phyloP scores from a whole-genome alignment of 2,888 invertebrate species.

The Aphidoletes aphidimyza region DNA sequence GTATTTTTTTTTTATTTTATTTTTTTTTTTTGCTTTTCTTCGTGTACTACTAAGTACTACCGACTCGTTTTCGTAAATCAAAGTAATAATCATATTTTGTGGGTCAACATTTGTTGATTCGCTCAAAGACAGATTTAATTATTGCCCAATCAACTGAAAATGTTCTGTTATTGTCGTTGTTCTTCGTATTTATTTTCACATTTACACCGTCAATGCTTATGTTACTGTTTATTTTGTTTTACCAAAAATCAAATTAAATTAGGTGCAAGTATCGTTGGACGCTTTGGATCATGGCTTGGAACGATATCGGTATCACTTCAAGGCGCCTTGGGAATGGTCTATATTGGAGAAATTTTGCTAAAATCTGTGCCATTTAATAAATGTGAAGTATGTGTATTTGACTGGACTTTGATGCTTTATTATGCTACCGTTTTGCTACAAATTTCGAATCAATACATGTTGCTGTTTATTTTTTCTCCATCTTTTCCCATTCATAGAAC shows the following conservation, averaged over 20 bases:
- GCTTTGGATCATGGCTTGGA: conserved; percentile 66
- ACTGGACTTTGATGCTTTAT: too few species aligned
- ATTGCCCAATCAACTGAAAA: neutral
- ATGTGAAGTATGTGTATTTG: conserved; percentile 59
- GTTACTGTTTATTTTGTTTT: neutral
- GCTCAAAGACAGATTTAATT: conserved; percentile 51
- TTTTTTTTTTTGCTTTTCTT: neutral
- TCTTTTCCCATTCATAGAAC: neutral
- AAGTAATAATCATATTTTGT: conserved; percentile 35
- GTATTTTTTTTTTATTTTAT: neutral
- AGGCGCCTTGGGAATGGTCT: conserved; percentile 64
- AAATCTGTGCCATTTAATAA: conserved; percentile 65
- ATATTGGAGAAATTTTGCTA: conserved; percentile 65
- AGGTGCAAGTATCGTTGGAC: conserved; percentile 66
- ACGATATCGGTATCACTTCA: conserved; percentile 66
- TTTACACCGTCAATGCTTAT: neutral
- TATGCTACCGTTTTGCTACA: too few species aligned
- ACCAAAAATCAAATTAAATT: too few species aligned
- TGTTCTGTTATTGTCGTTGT: neutral
- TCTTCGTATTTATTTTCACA: neutral
- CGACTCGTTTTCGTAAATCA: neutral
- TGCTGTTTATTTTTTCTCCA: too few species aligned
- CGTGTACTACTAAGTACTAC: neutral
- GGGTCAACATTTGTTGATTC: neutral
- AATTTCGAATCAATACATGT: neutral